These are phyloP conservation scores for Ornithoptera priamus DNA, from an alignment of 2,888 invertebrate species.

Conservation along the genomic window DNA sequence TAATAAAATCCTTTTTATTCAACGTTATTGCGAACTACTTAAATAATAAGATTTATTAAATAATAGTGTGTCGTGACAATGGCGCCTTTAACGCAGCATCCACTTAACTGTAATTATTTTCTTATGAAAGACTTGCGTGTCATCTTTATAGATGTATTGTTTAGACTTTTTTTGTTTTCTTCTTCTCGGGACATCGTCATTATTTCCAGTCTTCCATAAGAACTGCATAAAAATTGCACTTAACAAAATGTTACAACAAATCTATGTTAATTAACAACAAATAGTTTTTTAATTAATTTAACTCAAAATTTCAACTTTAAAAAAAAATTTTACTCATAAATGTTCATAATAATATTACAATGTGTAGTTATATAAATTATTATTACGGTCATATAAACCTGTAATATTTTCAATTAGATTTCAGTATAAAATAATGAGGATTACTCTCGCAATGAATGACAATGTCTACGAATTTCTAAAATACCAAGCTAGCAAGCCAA, in stretches of 20 bases:
- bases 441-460: too few species aligned
- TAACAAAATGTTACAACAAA: background rate
- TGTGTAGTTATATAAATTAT: too few species aligned
- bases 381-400: too few species aligned
- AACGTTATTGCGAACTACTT: background rate
- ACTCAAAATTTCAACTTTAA: too few species aligned
- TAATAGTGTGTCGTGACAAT: conserved; percentile 11
- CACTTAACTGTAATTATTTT: conserved; percentile 24
- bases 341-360: too few species aligned
- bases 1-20: background rate
- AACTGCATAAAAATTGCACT: background rate
- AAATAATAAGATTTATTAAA: background rate
- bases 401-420: too few species aligned
- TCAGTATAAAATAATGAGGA: too few species aligned
- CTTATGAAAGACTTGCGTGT: conserved; percentile 23
- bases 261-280: too few species aligned
- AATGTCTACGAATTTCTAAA: too few species aligned
- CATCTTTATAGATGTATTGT: conserved; percentile 7
- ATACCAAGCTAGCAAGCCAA: too few species aligned
- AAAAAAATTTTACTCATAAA: too few species aligned
- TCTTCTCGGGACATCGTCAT: background rate
- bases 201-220: background rate
- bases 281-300: too few species aligned
- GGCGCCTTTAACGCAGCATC: conserved; percentile 23
- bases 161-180: conserved; percentile 7